Evolutionary conservation across 2,888 invertebrate genomes (phyloP).

Genomic region (Apoda limacodes): DNA sequence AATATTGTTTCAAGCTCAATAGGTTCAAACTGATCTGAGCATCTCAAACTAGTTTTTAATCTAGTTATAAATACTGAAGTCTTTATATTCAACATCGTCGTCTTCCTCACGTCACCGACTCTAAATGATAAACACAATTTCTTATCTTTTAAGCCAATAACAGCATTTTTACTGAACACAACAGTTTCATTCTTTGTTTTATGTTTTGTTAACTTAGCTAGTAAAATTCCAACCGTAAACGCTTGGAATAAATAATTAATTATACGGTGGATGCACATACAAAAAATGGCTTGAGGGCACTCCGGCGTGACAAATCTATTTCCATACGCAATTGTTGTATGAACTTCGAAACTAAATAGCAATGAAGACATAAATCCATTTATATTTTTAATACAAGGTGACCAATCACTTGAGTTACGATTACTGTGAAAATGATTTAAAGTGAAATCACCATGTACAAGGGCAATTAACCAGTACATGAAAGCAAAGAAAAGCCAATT

Average conservation of each 20-base stretch:
- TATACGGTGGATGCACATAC: constrained; percentile 96
- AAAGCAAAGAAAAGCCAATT: constrained; percentile 92
- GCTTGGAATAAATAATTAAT: constrained; percentile 90
- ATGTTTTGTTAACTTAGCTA: constrained; percentile 95
- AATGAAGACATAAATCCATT: constrained; percentile 92
- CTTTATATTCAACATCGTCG: constrained; percentile 94
- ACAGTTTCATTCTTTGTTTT: constrained; percentile 95
- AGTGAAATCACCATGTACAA: constrained; percentile 88
- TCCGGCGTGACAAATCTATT: constrained; percentile 88
- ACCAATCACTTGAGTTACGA: constrained; percentile 72
- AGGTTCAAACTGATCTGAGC: constrained; percentile 81
- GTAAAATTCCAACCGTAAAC: constrained; percentile 87
- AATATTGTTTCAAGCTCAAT: constrained; percentile 79
- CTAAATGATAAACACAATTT: constrained; percentile 89
- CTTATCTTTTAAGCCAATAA: constrained; percentile 89
- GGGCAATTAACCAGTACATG: constrained; percentile 92
- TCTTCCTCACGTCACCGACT: constrained; percentile 94
- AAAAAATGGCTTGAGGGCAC: constrained; percentile 93
- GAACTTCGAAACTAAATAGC: constrained; percentile 95
- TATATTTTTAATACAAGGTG: constrained; percentile 89
- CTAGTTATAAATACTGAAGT: constrained; percentile 87
- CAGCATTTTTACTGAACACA: constrained; percentile 90
- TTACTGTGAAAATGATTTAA: constrained; percentile 71
- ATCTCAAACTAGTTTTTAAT: constrained; percentile 82
- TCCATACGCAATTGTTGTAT: constrained; percentile 94